Percentiles rank a stretch among this genome's conserved stretches.
These are phyloP conservation scores for Melanotaenia pygmaea DNA, from an alignment of 2,797 vertebrate genomes.

Conservation along the genomic window DNA sequence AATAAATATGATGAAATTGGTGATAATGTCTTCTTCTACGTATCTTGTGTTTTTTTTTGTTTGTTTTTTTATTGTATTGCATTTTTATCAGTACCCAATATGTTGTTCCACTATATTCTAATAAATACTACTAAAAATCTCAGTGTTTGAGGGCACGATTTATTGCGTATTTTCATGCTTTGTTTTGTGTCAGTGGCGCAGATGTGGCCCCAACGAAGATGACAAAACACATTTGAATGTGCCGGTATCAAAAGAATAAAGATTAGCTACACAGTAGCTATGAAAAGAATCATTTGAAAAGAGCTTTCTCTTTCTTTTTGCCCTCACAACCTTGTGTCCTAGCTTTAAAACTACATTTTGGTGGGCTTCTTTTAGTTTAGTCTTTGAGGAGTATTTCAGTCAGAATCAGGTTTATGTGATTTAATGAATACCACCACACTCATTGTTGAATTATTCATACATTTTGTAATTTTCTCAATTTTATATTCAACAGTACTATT, in stretches of 20 bases:
- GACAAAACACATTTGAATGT: background rate
- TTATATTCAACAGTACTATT: background rate
- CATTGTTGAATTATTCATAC: background rate
- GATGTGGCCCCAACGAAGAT: background rate
- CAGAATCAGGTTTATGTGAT: background rate
- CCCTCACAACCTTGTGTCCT: background rate
- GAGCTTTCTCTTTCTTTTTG: background rate
- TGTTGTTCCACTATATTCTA: background rate
- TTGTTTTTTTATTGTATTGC: background rate
- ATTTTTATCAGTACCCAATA: slow-evolving; percentile 2
- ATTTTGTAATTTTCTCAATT: background rate
- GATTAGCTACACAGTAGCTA: slow-evolving; percentile 4
- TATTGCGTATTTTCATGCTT: background rate
- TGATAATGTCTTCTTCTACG: slow-evolving; percentile 15
- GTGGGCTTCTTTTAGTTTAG: background rate
- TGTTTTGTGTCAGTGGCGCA: background rate
- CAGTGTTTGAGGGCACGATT: background rate
- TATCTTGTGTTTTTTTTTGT: background rate
- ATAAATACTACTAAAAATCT: slow-evolving; percentile 15
- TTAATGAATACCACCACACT: background rate
- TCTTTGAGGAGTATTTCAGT: background rate
- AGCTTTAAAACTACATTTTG: slow-evolving; percentile 6
- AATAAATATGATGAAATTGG: slow-evolving; percentile 42
- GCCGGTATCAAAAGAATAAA: background rate
- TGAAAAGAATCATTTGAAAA: slow-evolving; percentile 31